A percentile compares a stretch with the other conserved stretches of the same genome.
Conservation (phyloP, 1,140 invertebrate genomes). For the Drosophila repleta region DNA sequence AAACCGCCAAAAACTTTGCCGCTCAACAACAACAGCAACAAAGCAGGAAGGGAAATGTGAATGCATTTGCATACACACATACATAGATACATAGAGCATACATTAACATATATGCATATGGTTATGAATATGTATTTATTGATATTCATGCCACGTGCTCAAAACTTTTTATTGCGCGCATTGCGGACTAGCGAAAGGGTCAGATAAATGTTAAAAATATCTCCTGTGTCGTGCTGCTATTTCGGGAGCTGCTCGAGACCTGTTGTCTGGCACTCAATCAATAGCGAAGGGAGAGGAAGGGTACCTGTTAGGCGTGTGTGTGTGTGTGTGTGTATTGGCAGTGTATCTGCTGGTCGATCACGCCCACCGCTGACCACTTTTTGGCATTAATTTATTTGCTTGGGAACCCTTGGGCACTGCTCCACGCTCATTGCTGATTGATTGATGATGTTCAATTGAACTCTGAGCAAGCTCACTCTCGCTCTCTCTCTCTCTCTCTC, state of each 20-base stretch:
- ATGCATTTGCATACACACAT: slow-evolving; percentile 20
- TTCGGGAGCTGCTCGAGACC: not conserved
- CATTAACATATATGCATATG: slow-evolving; percentile 9
- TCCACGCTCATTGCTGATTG: slow-evolving; percentile 55
- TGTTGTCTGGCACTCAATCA: not conserved
- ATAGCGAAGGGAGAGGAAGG: not conserved
- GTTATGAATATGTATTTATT: slow-evolving; percentile 13
- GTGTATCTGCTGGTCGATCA: not conserved
- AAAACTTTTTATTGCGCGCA: slow-evolving; percentile 20
- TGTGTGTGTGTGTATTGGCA: no score
- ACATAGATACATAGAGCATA: not conserved
- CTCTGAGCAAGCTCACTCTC: not conserved
- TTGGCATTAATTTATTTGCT: slow-evolving; percentile 70
- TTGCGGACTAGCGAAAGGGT: not conserved
- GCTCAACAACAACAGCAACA: slow-evolving; percentile 13
- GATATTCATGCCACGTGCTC: slow-evolving; percentile 27
- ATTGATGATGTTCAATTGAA: slow-evolving; percentile 64
- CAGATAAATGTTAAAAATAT: not conserved
- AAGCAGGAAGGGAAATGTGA: slow-evolving; percentile 15
- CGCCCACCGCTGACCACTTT: slow-evolving; percentile 33
- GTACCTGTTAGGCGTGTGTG: not conserved
- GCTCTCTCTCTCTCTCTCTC: not conserved
- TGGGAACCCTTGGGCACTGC: slow-evolving; percentile 57
- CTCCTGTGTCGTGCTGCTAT: not conserved
- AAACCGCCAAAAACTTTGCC: slow-evolving; percentile 21